phyloP scores from a whole-genome alignment of 2,888 invertebrate species.

The Macrophya annulata region DNA sequence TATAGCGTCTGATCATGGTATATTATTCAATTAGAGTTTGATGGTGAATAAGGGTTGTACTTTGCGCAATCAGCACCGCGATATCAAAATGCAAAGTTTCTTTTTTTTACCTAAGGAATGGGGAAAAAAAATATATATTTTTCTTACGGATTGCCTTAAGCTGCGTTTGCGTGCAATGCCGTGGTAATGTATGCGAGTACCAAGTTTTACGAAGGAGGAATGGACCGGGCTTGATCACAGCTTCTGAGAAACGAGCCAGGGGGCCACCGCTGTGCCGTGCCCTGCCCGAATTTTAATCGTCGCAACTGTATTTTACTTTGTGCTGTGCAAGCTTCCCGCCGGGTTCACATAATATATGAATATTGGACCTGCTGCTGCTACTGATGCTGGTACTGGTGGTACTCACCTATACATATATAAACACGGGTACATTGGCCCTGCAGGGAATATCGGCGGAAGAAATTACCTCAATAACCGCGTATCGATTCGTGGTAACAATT shows the following conservation, averaged over 20 bases:
- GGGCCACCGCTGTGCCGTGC: slow-evolving; percentile 26
- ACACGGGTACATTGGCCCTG: not conserved
- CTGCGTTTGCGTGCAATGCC: slow-evolving; percentile 21
- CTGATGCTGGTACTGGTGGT: not conserved
- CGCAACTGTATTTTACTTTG: slow-evolving; percentile 52
- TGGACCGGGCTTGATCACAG: slow-evolving; percentile 42
- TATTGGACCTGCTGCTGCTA: slow-evolving; percentile 9
- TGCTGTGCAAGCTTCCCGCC: slow-evolving; percentile 35
- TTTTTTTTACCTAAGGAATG: not conserved
- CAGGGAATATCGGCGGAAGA: not conserved
- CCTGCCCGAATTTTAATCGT: slow-evolving; percentile 46
- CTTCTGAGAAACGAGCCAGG: slow-evolving; percentile 43
- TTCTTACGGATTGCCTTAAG: not conserved
- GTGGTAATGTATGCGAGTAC: slow-evolving; percentile 35
- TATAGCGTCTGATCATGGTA: not conserved
- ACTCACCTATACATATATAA: not conserved
- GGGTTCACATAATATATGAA: slow-evolving; percentile 39
- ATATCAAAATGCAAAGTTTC: not conserved
- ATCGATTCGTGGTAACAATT: slow-evolving; percentile 18
- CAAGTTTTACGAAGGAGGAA: slow-evolving; percentile 35
- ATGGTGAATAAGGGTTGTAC: not conserved
- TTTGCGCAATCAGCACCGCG: not conserved
- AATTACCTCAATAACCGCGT: slow-evolving; percentile 7
- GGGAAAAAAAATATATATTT: slow-evolving; percentile 4
- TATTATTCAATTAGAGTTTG: not conserved